A percentile compares a stretch with the other conserved stretches of the same genome.
phyloP scores from a whole-genome alignment of 2,113 vertebrate genomes.

The Furnarius figulus region DNA sequence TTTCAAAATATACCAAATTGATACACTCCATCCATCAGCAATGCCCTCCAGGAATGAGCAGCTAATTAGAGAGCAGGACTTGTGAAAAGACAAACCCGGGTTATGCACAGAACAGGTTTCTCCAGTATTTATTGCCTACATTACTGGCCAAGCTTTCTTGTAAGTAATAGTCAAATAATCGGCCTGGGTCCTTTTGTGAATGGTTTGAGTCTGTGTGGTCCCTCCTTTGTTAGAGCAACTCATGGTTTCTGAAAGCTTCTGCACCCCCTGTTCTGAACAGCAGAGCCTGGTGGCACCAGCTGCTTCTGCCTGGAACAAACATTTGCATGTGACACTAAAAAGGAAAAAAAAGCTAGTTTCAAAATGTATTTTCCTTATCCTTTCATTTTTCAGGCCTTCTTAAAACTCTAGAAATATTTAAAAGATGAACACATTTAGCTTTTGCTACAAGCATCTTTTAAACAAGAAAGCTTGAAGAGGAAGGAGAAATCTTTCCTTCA shows the following conservation, averaged over 20 bases:
- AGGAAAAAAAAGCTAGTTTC: not conserved
- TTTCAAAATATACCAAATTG: not conserved
- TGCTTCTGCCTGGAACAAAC: constrained; percentile 57
- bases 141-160: constrained; percentile 59
- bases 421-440: not conserved
- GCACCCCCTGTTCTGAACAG: constrained; percentile 47
- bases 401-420: not conserved
- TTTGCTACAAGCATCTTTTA: constrained; percentile 30
- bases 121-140: constrained; percentile 56
- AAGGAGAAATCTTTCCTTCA: constrained; percentile 27
- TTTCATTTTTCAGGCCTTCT: not conserved
- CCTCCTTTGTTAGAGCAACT: constrained; percentile 67
- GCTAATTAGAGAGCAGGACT: constrained; percentile 64
- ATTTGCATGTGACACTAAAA: constrained; percentile 53
- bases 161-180: constrained; percentile 68
- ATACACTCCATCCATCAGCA: constrained; percentile 40
- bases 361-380: constrained; percentile 35
- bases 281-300: constrained; percentile 68
- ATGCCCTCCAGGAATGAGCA: constrained; percentile 49
- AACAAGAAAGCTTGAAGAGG: constrained; percentile 5
- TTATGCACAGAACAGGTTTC: constrained; percentile 66
- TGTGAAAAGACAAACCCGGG: constrained; percentile 47
- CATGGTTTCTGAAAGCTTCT: constrained; percentile 60
- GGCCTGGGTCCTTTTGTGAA: constrained; percentile 64
- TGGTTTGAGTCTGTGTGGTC: constrained; percentile 72